Base-by-base conservation (phyloP, 2,888 invertebrate species). In the Dione juno region DNA sequence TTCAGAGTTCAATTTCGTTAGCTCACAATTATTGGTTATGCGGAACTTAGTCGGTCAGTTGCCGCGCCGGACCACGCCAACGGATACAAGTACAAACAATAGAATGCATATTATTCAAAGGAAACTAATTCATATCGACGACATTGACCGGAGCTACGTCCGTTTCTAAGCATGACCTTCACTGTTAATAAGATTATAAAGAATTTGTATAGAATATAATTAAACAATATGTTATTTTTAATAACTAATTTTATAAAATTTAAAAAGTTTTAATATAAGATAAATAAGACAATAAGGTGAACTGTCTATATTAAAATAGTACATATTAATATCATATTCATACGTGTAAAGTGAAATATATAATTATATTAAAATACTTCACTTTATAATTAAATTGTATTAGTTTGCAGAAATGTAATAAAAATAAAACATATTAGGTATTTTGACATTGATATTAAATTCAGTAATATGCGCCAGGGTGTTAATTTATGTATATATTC, bases 1-100 rank as follows among this genome's bases (percentile, higher is more conserved):
- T 88, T 88, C 81, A 87, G 82, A 87, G 84, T 87, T 85, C 82
- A 85, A 84, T 87, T 90, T 89, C 83, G 88, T 83, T 79, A 82
- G 82, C 69, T 70, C 73, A 77, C 75, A 79, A 76, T 77, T 78
- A 81, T 80, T 81, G 77, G 78, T 79, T 81, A 90, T 84, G 88
- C 90, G 90, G 91, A 91, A 91, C 86, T 85, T 50, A 64, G 72
- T 61, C 69, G 69, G 71, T 68, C 73, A 74, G 72, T 63, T 14
- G 58, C 66, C 37, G 43, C 57, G 59, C 71, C 72, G 74, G 80
- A 78, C 79, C 79, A 78, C 77, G 77, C 77, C 77, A 76, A 67
- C 71, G 70, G 72, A 67, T 54, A 67, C 71, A 35, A 69, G 16
- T 72, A 70, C 67, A 67, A 74, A 70, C 70, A 68, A 72, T 66